Percentiles rank a stretch among this genome's conserved stretches.
Conservation (phyloP, 1,140 invertebrate species). For the Paracyclopina nana region DNA sequence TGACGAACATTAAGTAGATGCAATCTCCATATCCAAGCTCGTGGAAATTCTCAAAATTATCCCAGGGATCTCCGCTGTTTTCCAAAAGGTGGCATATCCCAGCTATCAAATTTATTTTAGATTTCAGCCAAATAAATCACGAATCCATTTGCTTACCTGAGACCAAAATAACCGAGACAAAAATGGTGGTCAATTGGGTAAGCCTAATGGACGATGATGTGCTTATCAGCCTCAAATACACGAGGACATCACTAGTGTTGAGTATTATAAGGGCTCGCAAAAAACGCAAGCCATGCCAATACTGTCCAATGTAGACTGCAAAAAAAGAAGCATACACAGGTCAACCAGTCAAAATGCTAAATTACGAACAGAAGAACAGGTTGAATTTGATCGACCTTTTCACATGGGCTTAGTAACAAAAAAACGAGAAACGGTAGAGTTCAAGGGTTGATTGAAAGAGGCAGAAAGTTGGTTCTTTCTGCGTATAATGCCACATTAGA, state of each 20-base stretch:
- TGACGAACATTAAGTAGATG: slow-evolving; percentile 95
- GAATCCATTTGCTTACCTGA: background rate
- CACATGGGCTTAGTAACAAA: too few relatives aligned
- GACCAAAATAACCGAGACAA: background rate
- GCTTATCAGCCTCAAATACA: background rate
- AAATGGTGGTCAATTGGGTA: background rate
- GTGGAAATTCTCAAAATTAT: background rate
- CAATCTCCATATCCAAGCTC: slow-evolving; percentile 83
- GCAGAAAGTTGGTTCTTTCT: too few relatives aligned
- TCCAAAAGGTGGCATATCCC: background rate
- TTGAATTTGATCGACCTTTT: too few relatives aligned
- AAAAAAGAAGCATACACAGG: background rate
- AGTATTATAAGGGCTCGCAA: background rate
- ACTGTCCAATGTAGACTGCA: background rate
- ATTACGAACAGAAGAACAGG: background rate
- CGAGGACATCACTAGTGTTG: background rate
- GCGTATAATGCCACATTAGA: too few relatives aligned
- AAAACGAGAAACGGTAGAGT: too few relatives aligned
- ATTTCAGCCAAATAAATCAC: background rate
- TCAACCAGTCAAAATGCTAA: background rate
- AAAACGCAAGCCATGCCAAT: background rate
- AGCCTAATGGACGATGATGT: background rate
- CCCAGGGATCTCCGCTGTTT: slow-evolving; percentile 3
- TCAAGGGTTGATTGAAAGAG: too few relatives aligned
- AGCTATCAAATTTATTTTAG: slow-evolving; percentile 2